A percentile compares a stretch with the other conserved stretches of the same genome.
These are phyloP conservation scores for Candoia aspera DNA, from an alignment of 2,113 vertebrate genomes.

Conservation along the genomic window DNA sequence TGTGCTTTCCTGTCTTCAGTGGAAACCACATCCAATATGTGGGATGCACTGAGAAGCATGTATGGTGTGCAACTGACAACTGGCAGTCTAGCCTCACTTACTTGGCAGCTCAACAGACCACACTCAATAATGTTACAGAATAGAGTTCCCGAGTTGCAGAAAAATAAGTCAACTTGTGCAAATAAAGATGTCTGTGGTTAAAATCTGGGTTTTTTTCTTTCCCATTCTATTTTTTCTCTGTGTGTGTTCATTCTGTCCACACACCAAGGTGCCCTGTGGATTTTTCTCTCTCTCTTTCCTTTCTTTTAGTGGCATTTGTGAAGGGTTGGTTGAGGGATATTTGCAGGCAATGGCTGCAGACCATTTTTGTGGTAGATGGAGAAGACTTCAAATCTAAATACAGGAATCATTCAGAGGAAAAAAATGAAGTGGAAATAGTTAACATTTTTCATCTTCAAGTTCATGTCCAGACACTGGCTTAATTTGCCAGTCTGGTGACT, in stretches of 20 bases:
- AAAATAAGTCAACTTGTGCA: not conserved
- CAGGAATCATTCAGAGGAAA: slow-evolving; percentile 33
- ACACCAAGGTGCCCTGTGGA: not conserved
- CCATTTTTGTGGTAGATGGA: not conserved
- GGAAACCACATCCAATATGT: not conserved
- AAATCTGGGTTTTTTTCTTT: not conserved
- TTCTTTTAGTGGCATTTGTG: not conserved
- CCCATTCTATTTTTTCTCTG: not conserved
- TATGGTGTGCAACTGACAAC: not conserved
- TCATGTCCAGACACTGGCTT: not conserved
- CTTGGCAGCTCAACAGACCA: not conserved
- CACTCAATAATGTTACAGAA: not conserved
- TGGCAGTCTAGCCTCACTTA: not conserved
- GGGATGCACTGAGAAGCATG: not conserved
- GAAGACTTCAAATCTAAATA: slow-evolving; percentile 31
- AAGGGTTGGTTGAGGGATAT: not conserved
- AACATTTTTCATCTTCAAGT: slow-evolving; percentile 10
- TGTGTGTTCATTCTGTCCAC: not conserved
- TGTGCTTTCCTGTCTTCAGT: not conserved
- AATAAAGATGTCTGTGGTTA: not conserved
- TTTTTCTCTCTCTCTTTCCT: not conserved
- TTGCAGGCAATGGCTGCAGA: not conserved
- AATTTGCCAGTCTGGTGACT: slow-evolving; percentile 23
- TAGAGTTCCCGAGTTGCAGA: not conserved
- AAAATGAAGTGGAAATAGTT: slow-evolving; percentile 11